Base-by-base conservation (phyloP, 2,797 vertebrate genomes). In the Leucoraja ocellata region DNA sequence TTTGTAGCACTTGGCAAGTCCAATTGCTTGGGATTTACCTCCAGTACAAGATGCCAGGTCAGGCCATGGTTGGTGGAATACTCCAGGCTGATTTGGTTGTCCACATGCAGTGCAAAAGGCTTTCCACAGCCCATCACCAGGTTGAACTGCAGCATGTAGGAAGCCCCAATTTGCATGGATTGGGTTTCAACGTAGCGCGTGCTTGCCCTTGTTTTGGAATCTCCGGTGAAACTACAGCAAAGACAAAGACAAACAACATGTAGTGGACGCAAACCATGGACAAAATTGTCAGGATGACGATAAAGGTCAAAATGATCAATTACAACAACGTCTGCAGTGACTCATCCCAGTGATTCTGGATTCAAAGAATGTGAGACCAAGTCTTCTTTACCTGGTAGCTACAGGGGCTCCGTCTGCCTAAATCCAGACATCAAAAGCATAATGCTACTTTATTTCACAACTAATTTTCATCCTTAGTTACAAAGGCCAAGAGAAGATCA, bases 121-220 rank as follows among this genome's bases (percentile, higher is more conserved):
- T 97, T 97, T 11, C 98, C 97, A 36, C 99, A 99, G 93, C 98
- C 98, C 98, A 99, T 99, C 88, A 99, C 98, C 96, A 99, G 93
- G 91, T 98, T 98, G 96, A 99, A 99, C 96, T 99, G 99, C 94
- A 99, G 97, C 96, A 98, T 99, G 90, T 99, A 99, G 0, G 98
- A 98, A 0, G 99, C 98, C 79, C 99, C 98, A 0, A 98, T 98
- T 95, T 99, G 98, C 99, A 99, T 99, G 1, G 99, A 99, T 93
- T 99, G 99, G 2, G 99, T 99, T 96, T 99, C 99, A 94, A 99
- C 98, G 0, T 99, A 99, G 93, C 99, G 98, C 94, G 98, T 98
- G n/a, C n/a, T n/a, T n/a, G n/a, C n/a, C n/a, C n/a, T n/a, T 23
- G 97, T 96, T 94, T 98, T 99, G 28, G 97, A 98, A 95, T 99